Base-by-base conservation (phyloP, 2,113 vertebrate genomes). In the Malurus alboscapulatus region DNA sequence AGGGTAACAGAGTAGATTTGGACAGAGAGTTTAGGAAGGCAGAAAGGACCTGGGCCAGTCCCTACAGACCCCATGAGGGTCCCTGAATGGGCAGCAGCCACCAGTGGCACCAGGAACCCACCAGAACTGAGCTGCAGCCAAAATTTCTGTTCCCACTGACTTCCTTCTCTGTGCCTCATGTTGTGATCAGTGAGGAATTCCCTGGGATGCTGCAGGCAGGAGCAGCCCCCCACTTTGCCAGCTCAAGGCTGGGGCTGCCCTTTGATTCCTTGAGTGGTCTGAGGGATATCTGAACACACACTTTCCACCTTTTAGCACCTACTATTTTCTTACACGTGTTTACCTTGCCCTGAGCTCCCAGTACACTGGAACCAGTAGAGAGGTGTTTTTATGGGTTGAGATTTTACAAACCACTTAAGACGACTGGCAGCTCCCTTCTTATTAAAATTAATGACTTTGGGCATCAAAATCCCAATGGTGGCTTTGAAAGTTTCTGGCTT, bases 401-500 rank as follows among this genome's bases (percentile, higher is more conserved):
- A 95, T 96, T 95, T 94, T 95, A 94, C 72, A 92, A 93, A 92
- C 91, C 91, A 94, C 94, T 95, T 95, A 92, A 96, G 93, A 93
- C 5, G 68, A 88, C 87, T 94, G 65, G 93, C 92, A 95, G 94
- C 75, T 88, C 91, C 74, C 72, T 93, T 88, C 94, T 91, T 92
- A 92, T 96, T 96, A 96, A 96, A 95, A 94, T 96, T 96, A 95
- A 95, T 90, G 91, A 95, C 89, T 91, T 89, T 69, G 92, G 90
- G 95, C 96, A 96, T 86, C 94, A 80, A 95, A 96, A 94, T 94
- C 96, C 91, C 94, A 91, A 65, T 78, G 79, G 93, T 84, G 83
- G 85, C 85, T 93, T 95, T 96, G 94, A 95, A 95, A 95, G 68
- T 76, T 91, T 83, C 84, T 80, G n/a, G 48, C 87, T 94, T 96